These are phyloP conservation scores for Procambarus clarkii DNA, from an alignment of 1,140 invertebrate genomes.

Conservation along the genomic window DNA sequence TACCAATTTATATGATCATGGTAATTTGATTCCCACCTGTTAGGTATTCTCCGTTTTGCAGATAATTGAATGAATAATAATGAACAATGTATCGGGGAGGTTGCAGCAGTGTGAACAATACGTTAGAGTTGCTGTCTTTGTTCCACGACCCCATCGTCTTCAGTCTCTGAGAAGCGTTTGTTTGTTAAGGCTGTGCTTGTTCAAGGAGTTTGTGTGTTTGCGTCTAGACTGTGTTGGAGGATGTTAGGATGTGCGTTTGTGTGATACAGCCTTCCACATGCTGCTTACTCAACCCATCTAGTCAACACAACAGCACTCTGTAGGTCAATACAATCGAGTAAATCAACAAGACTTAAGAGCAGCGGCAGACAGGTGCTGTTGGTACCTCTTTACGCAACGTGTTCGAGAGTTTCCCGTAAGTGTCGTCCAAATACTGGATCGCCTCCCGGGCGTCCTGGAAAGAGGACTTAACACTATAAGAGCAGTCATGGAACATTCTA, in stretches of 20 bases:
- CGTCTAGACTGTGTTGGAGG: too few species aligned
- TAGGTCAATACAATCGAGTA: not conserved
- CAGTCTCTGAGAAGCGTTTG: not conserved
- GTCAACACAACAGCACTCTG: not conserved
- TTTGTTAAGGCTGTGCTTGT: slow-evolving; percentile 4
- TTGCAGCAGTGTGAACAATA: too few species aligned
- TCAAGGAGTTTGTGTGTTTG: too few species aligned
- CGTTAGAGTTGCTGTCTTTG: not conserved
- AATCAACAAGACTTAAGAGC: not conserved
- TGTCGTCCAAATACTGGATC: slow-evolving; percentile 50
- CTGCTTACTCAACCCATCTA: slow-evolving; percentile 27
- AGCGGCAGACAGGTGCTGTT: not conserved
- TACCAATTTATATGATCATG: too few species aligned
- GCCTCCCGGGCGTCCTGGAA: slow-evolving; percentile 46
- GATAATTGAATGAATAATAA: too few species aligned
- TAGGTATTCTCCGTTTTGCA: too few species aligned
- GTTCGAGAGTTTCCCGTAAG: slow-evolving; percentile 57
- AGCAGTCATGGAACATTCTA: not conserved
- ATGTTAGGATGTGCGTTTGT: not conserved
- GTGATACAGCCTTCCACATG: slow-evolving; percentile 28
- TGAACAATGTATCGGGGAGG: too few species aligned
- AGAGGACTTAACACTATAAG: slow-evolving; percentile 33
- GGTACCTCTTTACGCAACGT: slow-evolving; percentile 56
- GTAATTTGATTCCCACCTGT: too few species aligned
- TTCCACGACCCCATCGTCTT: slow-evolving; percentile 37